Evolutionary conservation across 1,140 invertebrate species (phyloP), one percentile per base, ranked within the genome.

Genomic region (Chelonus insularis): DNA sequence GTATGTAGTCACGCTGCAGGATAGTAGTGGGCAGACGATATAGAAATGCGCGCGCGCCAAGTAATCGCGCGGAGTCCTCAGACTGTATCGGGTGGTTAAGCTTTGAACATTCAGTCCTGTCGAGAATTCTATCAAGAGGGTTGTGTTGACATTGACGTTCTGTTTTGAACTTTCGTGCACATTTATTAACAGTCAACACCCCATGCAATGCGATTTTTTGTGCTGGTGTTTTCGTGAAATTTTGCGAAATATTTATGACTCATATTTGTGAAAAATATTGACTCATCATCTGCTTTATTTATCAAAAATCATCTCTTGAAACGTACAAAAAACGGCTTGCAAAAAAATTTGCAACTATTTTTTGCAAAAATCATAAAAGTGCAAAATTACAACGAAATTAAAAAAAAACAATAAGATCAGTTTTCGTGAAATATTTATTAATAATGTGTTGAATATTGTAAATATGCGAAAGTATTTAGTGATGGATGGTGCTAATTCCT

Each of bases 101-200:
- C 67, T 70, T 70, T 64, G 56, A 68, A 72, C 60, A 39, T 64
- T 74, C 75, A 77, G 75, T 77, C 64, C 71, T 71, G 58, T 63
- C 70, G 72, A 74, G 70, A 66, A 72, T 69, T 66, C 69, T 72
- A 69, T 41, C 56, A 68, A 67, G 71, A 69, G 63, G 70, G 68
- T 60, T 63, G 70, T 59, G 51, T 56, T 62, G 18, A 48, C 11
- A 14, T 58, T 48, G 52, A 57, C 36, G 50, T 39, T 11, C 41
- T 67, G 32, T 41, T 55, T 39, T 32, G 9, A 29, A 14, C 16
- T 16, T 32, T 29, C 12, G 47, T 36, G 21, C n/a, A 9, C 29
- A 21, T 37, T 36, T 16, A 12, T n/a, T 25, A 41, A 1, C 6
- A 18, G 36, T 39, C 54, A 21, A 47, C 0, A 25, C 18, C 11